Base-by-base conservation (phyloP, 2,888 invertebrate genomes). In the Drosophila hamatofila region DNA sequence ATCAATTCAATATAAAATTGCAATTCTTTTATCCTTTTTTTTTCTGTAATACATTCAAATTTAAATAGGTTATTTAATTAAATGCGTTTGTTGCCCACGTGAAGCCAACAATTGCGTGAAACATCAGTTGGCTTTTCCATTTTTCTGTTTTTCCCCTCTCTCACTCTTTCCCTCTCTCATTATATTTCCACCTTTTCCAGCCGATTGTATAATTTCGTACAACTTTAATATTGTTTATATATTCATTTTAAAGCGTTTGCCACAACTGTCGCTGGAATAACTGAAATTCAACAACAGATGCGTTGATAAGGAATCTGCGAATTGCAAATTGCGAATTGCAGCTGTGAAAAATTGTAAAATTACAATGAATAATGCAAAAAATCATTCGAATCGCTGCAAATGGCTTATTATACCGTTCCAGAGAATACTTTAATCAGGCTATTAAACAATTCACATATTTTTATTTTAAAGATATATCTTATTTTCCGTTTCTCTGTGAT, bases 41-140 rank as follows among this genome's bases (percentile, higher is more conserved):
- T 61, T 55, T 69, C 48, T 54, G 60, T 74, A 58, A 44, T 18
- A 48, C 58, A 59, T 72, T 73, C 55, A 44, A 63, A 64, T 68
- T 86, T 74, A 89, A 84, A 88, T 78, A 72, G 69, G 66, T 82
- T 77, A 84, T 84, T 84, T 82, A 81, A 89, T 84, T 84, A 84
- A 84, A 84, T 68, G 57, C 74, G 42, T 68, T 83, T 70, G 63
- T 70, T 65, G 75, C 68, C 33, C 39, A 48, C 30, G 69, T 46
- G 60, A 72, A 63, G 62, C 55, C 59, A 52, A 42, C 69, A 60
- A 71, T 63, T 82, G 68, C 55, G 60, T 52, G 55, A 54, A 59
- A 56, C 67, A 54, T 68, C 70, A 23, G 27, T 64, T 61, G 56
- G 23, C 30, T 51, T 51, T 41, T 27, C 14, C 27, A 21, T 48